Evolutionary conservation across 2,888 invertebrate species (phyloP), one percentile per base, ranked within the genome.

Genomic region (Drosophila leonis): DNA sequence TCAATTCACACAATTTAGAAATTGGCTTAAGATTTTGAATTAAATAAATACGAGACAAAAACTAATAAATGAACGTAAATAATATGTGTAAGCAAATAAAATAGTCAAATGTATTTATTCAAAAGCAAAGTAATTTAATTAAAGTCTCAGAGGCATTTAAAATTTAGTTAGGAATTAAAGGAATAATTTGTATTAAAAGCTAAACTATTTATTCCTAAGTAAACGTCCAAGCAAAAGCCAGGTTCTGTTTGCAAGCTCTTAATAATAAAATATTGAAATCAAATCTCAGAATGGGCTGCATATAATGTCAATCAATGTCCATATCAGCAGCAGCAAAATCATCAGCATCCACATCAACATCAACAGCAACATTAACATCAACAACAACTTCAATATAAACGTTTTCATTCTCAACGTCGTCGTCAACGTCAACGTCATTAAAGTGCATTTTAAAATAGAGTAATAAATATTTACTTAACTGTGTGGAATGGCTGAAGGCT

Each of bases 371-470:
- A 31, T 29, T 37, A 33, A 3, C 64, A 70, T 42, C 64, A 52
- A 27, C 52, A 52, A 29, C 39, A 39, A 7, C 44, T 20, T 57
- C 57, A 12, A 44, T 44, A 48, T 37, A 29, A 68, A 64, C 65
- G 56, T 61, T 63, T 54, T 49, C 41, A 51, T 61, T 55, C 39
- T 35, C 10, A 41, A 8, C 51, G 39, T 13, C 59, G 44, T 27
- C 54, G 54, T 75, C 62, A 56, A 65, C 60, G 46, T 69, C 61
- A 57, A 55, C 56, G 82, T 57, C 78, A 78, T 80, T 78, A 80
- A 82, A 90, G 76, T 83, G 85, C 80, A 84, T 87, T 85, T 87
- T 78, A 70, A 89, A 88, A 76, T 89, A 74, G 68, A 80, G 80
- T 62, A 54, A 87, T 89, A 87, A 84, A 86, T 87, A 89, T 87